These are phyloP conservation scores for Eilema sororculum DNA, from an alignment of 2,888 invertebrate species.

Conservation along the genomic window DNA sequence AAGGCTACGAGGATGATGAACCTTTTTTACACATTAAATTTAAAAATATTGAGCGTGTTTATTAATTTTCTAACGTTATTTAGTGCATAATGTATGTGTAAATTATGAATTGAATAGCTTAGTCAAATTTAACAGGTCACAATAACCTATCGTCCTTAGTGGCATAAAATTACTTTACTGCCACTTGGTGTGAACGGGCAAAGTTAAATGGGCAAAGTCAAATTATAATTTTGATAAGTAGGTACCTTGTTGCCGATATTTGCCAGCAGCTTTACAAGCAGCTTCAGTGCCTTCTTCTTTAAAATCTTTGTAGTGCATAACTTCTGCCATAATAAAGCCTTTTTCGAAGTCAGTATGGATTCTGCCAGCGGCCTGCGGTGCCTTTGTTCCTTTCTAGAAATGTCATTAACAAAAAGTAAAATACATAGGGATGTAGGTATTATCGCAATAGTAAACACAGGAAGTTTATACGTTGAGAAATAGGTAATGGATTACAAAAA, in stretches of 20 bases:
- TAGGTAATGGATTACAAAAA: neutral
- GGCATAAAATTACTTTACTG: neutral
- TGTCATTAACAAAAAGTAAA: neutral
- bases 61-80: too few species aligned
- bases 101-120: neutral
- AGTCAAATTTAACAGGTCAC: neutral
- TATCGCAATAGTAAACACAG: too few species aligned
- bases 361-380: slow-evolving; percentile 98
- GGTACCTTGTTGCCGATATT: slow-evolving; percentile 98
- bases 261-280: slow-evolving; percentile 97
- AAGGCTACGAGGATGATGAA: too few species aligned
- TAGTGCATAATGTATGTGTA: neutral
- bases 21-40: neutral
- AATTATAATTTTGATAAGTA: slow-evolving; percentile 16
- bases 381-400: slow-evolving; percentile 97
- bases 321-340: slow-evolving; percentile 99
- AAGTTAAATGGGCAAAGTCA: too few species aligned
- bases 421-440: neutral
- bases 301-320: slow-evolving; percentile 99
- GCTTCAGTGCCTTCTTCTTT: slow-evolving; percentile 98
- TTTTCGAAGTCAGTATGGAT: slow-evolving; percentile 99
- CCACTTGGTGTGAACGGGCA: too few species aligned
- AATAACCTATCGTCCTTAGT: neutral
- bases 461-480: too few species aligned
- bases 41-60: too few species aligned